Percentiles rank a stretch among this genome's conserved stretches.
Conservation (phyloP, 2,888 invertebrate species). For the Rhodophaea formosa region DNA sequence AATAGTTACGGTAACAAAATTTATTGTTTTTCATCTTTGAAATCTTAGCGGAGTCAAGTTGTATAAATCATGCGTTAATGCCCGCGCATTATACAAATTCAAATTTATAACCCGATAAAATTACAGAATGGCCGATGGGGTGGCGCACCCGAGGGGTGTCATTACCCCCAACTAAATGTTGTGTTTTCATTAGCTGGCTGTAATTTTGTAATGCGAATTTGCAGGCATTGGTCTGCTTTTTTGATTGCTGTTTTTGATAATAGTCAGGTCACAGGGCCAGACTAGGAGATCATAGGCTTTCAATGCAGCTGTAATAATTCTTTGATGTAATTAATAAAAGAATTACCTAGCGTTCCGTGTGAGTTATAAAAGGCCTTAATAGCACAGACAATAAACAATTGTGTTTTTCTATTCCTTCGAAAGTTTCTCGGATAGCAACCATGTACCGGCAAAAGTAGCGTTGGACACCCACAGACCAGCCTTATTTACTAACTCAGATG, state of each 20-base stretch:
- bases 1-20: slow-evolving; percentile 78
- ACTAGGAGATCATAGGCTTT: no score
- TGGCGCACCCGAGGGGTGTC: slow-evolving; percentile 46
- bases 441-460: no score
- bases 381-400: no score
- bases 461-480: no score
- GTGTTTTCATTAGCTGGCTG: slow-evolving; percentile 66
- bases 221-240: slow-evolving; percentile 10
- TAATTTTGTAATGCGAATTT: slow-evolving; percentile 23
- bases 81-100: slow-evolving; percentile 79
- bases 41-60: slow-evolving; percentile 81
- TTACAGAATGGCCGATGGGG: slow-evolving; percentile 74
- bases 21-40: slow-evolving; percentile 82
- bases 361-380: no score
- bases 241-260: background rate
- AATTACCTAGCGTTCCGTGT: no score
- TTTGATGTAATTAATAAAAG: no score
- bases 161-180: slow-evolving; percentile 60
- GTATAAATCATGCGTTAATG: slow-evolving; percentile 81
- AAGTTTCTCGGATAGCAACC: no score
- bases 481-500: no score
- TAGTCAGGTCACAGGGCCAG: no score
- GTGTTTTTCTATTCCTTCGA: no score
- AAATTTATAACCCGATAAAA: slow-evolving; percentile 83
- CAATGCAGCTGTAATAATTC: no score